Percentiles rank a stretch among this genome's conserved stretches.
These are phyloP conservation scores for Eidolon dupreanum DNA, from an alignment of 2,797 vertebrate genomes.

Conservation along the genomic window DNA sequence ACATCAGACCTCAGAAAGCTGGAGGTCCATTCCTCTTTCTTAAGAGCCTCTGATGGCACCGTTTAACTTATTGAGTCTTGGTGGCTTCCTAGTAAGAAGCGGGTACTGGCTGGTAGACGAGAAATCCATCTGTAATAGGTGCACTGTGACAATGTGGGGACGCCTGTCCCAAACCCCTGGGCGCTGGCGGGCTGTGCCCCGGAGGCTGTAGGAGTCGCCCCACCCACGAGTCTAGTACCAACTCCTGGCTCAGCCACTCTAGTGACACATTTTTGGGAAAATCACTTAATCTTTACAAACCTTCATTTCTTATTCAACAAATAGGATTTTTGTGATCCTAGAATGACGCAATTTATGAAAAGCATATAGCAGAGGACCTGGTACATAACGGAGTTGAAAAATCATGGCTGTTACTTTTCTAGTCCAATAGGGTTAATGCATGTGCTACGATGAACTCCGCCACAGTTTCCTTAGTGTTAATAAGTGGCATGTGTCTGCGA, in stretches of 20 bases:
- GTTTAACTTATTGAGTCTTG: background rate
- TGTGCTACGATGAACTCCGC: rapidly evolving
- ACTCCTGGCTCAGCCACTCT: background rate
- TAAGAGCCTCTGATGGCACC: background rate
- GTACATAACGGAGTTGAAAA: background rate
- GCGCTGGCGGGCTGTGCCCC: rapidly evolving
- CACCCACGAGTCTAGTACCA: background rate
- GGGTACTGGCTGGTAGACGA: no score
- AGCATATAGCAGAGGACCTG: background rate
- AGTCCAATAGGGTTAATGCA: background rate
- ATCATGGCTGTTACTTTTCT: background rate
- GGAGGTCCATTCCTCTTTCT: background rate
- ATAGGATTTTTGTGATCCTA: background rate
- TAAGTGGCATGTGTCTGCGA: rapidly evolving
- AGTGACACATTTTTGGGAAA: background rate
- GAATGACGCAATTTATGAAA: background rate
- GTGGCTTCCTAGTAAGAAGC: background rate
- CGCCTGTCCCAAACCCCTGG: no score
- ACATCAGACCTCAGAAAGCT: background rate
- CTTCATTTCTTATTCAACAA: background rate
- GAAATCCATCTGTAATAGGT: no score
- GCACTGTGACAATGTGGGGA: no score
- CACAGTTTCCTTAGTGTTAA: rapidly evolving
- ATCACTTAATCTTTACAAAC: background rate
- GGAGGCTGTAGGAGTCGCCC: background rate